Percentiles rank a stretch among this genome's conserved stretches.
Conservation (phyloP, 1,140 invertebrate genomes). For the Pinna nobilis region DNA sequence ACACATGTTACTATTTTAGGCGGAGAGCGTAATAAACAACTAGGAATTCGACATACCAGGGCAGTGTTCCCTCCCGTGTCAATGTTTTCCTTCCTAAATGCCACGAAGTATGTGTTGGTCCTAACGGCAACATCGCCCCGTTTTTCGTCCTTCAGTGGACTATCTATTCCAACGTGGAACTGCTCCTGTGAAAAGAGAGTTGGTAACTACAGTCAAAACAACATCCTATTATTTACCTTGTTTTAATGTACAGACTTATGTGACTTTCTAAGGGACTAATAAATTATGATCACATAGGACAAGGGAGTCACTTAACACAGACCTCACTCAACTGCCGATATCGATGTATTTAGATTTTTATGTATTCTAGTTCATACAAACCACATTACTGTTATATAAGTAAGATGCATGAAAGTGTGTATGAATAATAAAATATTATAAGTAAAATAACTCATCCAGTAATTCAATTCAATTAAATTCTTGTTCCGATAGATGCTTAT, state of each 20-base stretch:
- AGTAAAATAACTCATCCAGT: too few relatives aligned
- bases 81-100: constrained; percentile 42
- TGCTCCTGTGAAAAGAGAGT: constrained; percentile 52
- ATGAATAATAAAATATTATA: too few relatives aligned
- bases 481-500: too few relatives aligned
- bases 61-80: constrained; percentile 22
- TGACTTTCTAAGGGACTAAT: too few relatives aligned
- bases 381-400: not conserved
- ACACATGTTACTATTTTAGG: too few relatives aligned
- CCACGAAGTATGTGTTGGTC: constrained; percentile 54
- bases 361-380: not conserved
- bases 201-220: not conserved
- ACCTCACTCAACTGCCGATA: not conserved
- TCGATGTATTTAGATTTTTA: not conserved
- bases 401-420: too few relatives aligned
- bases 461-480: too few relatives aligned
- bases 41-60: constrained; percentile 27
- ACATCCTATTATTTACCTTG: not conserved
- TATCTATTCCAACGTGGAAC: constrained; percentile 40
- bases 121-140: constrained; percentile 39
- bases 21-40: not conserved
- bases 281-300: not conserved
- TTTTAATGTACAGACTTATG: not conserved
- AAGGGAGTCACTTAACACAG: too few relatives aligned
- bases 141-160: constrained; percentile 38